Evolutionary conservation across 2,113 vertebrate genomes (phyloP).

Genomic region (Mobula hypostoma): DNA sequence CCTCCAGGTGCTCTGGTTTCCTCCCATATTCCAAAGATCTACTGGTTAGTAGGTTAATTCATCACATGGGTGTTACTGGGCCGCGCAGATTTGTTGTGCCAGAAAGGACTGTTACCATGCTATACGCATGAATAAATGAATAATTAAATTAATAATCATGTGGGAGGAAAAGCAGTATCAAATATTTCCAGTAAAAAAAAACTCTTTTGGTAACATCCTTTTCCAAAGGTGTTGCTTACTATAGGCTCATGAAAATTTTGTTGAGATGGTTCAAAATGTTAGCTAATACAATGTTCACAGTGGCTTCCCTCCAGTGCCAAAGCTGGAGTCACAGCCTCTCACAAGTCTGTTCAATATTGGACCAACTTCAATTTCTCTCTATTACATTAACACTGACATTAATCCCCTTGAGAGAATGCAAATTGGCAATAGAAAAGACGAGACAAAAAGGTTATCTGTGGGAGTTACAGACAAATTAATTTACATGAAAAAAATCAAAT

Average conservation of each 20-base stretch:
- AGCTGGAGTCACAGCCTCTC: background rate
- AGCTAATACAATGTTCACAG: background rate
- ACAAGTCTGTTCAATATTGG: background rate
- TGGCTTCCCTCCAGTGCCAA: background rate
- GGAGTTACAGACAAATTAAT: slow-evolving; percentile 20
- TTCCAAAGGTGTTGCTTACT: background rate
- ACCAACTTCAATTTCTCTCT: background rate
- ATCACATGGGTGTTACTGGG: no score
- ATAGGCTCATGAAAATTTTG: background rate
- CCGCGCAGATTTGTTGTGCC: no score
- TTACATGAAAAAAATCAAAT: background rate
- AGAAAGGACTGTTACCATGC: no score
- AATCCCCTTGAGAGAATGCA: background rate
- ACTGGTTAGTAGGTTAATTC: no score
- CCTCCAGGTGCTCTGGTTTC: no score
- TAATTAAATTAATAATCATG: background rate
- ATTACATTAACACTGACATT: slow-evolving; percentile 24
- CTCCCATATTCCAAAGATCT: no score
- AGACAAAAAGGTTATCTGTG: slow-evolving; percentile 5
- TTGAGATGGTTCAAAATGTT: background rate
- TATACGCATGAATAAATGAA: no score
- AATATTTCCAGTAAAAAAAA: background rate
- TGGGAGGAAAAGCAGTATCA: no score
- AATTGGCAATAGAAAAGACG: background rate
- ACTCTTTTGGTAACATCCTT: background rate